phyloP scores from a whole-genome alignment of 2,888 invertebrate genomes.

The Amiota mariae region DNA sequence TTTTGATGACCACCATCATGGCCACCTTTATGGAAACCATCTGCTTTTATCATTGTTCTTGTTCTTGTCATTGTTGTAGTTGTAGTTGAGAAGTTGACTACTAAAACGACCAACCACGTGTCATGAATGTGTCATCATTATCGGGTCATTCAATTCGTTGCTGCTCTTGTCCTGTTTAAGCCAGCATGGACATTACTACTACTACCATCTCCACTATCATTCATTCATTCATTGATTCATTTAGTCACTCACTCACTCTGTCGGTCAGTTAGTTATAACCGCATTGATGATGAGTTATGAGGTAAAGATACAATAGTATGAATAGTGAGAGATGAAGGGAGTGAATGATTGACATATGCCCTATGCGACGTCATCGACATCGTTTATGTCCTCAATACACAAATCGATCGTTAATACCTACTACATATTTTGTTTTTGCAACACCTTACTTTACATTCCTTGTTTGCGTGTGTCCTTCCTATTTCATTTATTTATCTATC shows the following conservation, averaged over 20 bases:
- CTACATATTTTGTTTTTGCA: slow-evolving; percentile 31
- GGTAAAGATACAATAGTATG: too few species aligned
- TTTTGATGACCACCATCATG: too few species aligned
- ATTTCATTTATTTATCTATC: neutral
- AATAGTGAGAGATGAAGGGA: too few species aligned
- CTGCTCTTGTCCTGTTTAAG: neutral
- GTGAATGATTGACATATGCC: too few species aligned
- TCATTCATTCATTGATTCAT: too few species aligned
- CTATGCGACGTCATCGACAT: neutral
- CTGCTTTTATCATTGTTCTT: neutral
- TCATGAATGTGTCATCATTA: slow-evolving; percentile 24
- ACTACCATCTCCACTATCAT: neutral
- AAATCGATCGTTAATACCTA: slow-evolving; percentile 61
- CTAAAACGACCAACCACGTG: neutral
- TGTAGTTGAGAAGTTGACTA: neutral
- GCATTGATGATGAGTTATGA: too few species aligned
- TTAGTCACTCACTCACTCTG: too few species aligned
- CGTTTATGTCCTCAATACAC: slow-evolving; percentile 52
- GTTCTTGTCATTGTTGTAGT: neutral
- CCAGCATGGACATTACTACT: neutral
- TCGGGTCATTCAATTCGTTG: neutral
- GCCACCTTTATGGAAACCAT: too few species aligned
- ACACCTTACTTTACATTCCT: slow-evolving; percentile 58
- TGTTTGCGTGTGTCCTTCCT: slow-evolving; percentile 33
- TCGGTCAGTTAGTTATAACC: too few species aligned